phyloP scores from a whole-genome alignment of 2,888 invertebrate genomes.

The Crematogaster levior region DNA sequence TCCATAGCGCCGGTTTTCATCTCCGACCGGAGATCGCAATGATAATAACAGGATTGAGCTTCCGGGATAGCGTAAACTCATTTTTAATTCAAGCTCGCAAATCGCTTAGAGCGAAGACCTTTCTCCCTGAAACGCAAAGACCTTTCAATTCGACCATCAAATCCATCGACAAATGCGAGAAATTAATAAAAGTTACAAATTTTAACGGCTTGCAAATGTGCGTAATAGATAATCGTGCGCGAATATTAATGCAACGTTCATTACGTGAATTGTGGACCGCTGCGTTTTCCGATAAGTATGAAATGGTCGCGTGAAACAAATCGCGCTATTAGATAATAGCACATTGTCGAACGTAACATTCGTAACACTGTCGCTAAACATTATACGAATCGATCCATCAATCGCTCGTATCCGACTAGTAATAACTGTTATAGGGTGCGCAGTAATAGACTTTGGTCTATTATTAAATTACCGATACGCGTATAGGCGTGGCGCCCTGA shows the following conservation, averaged over 20 bases:
- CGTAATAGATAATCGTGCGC: background rate
- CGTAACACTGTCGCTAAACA: background rate
- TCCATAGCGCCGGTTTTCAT: background rate
- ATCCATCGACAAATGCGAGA: too few relatives aligned
- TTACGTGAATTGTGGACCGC: background rate
- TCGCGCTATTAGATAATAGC: conserved; percentile 9
- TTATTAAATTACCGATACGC: conserved; percentile 51
- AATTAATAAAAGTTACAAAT: background rate
- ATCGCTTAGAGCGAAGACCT: background rate
- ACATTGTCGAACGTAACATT: background rate
- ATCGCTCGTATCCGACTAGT: conserved; percentile 22
- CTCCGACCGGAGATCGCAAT: background rate
- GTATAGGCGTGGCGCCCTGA: conserved; percentile 13
- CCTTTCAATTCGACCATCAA: background rate
- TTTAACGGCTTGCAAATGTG: background rate
- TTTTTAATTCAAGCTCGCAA: background rate
- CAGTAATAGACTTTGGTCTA: conserved; percentile 27
- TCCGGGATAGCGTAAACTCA: background rate
- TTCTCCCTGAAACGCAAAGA: background rate
- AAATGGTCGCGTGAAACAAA: background rate
- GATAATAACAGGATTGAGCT: background rate
- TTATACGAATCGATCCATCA: conserved; percentile 12
- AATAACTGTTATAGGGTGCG: conserved; percentile 1
- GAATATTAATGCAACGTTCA: background rate
- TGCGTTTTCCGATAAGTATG: background rate